Percentiles rank a stretch among this genome's conserved stretches.
Evolutionary conservation across 2,888 invertebrate species (phyloP).

Genomic region (Ptilodon capucinus): DNA sequence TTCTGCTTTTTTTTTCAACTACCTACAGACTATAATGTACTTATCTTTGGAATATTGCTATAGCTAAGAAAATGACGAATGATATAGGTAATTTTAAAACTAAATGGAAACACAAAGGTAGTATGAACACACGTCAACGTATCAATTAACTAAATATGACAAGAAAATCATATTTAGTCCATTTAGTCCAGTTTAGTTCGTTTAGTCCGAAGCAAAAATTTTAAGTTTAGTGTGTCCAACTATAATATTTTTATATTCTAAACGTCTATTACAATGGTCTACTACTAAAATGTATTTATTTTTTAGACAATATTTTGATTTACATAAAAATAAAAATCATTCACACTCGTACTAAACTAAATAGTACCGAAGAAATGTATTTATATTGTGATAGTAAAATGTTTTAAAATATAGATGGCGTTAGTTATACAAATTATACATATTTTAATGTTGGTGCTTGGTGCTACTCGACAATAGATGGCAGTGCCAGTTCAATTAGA

Average conservation of each 20-base stretch:
- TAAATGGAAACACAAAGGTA: constrained; percentile 6
- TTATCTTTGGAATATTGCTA: constrained; percentile 29
- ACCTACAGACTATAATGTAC: too few relatives aligned
- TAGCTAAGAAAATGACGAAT: constrained; percentile 6
- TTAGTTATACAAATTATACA: constrained; percentile 1
- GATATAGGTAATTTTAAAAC: constrained; percentile 5
- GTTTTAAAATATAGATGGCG: constrained; percentile 16
- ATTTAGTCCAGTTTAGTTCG: too few relatives aligned
- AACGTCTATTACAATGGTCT: neutral
- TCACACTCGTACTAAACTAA: constrained; percentile 12
- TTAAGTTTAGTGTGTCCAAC: too few relatives aligned
- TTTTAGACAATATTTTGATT: neutral
- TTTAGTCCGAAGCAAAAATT: too few relatives aligned
- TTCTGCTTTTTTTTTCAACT: neutral
- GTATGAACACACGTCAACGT: neutral
- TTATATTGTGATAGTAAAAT: neutral
- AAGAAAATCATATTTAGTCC: too few relatives aligned
- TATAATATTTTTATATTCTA: too few relatives aligned
- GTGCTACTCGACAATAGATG: neutral
- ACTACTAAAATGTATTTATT: neutral
- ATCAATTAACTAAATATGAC: too few relatives aligned
- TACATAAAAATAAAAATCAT: neutral
- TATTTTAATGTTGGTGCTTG: neutral
- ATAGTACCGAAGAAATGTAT: constrained; percentile 21
- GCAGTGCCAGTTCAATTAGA: neutral